Percentiles rank a stretch among this genome's conserved stretches.
These are phyloP conservation scores for Epsilonema sp. DNA, from an alignment of 2,888 invertebrate genomes.

Conservation along the genomic window DNA sequence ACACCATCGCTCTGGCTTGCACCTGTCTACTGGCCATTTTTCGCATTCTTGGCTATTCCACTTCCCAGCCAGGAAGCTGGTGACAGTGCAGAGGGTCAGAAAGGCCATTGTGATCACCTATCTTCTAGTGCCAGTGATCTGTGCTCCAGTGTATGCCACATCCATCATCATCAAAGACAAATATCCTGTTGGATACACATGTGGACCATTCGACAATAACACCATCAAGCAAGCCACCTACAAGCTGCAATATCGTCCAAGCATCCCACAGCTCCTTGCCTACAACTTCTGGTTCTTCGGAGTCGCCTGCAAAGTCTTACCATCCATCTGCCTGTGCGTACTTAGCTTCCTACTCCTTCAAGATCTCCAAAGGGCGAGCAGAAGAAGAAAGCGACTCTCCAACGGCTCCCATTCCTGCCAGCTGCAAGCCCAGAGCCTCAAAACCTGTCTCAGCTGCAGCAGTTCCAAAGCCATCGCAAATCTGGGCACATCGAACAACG, in stretches of 20 bases:
- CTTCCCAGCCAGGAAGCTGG: neutral
- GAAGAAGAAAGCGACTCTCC: neutral
- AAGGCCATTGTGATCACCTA: neutral
- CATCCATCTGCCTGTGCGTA: constrained; percentile 11
- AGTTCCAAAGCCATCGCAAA: no score
- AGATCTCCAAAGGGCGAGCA: neutral
- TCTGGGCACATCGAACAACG: no score
- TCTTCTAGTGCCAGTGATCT: neutral
- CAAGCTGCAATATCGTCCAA: neutral
- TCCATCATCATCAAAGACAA: neutral
- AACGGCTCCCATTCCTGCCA: no score
- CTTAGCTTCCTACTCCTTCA: neutral
- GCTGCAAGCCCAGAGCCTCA: neutral
- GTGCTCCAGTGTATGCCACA: neutral
- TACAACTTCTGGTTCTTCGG: constrained; percentile 1
- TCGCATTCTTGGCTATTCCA: neutral
- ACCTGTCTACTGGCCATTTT: constrained; percentile 2
- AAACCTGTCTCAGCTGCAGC: no score
- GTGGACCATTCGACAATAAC: no score
- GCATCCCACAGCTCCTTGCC: neutral
- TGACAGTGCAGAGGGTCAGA: neutral
- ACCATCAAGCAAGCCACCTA: neutral
- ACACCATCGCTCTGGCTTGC: constrained; percentile 1
- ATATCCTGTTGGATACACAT: no score
- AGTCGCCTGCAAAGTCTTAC: neutral